phyloP scores from a whole-genome alignment of 2,888 invertebrate species.

The Mesorhabditis sp. region DNA sequence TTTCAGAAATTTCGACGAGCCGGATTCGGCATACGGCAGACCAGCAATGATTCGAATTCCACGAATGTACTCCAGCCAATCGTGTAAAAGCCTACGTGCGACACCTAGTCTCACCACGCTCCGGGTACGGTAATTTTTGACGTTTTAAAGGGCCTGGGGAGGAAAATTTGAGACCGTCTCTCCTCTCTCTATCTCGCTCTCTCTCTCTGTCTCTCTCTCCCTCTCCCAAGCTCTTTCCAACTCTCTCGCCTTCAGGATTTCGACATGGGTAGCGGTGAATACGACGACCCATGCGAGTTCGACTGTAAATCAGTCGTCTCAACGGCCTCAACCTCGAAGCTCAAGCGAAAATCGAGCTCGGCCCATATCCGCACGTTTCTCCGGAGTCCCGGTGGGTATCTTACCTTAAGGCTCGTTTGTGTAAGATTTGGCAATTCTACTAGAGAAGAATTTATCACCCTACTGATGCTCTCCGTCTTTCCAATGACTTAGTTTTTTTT shows the following conservation, averaged over 20 bases:
- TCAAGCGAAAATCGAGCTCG: background rate
- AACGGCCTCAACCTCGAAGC: background rate
- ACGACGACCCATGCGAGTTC: conserved; percentile 6
- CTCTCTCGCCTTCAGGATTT: background rate
- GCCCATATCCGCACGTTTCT: background rate
- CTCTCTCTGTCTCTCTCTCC: background rate
- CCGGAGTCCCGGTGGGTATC: background rate
- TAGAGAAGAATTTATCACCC: too few species aligned
- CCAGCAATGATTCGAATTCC: too few species aligned
- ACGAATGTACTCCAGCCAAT: background rate
- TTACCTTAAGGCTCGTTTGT: too few species aligned
- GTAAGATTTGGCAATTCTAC: too few species aligned
- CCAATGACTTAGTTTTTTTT: too few species aligned
- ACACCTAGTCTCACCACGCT: background rate
- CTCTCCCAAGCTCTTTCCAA: too few species aligned
- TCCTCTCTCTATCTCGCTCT: background rate
- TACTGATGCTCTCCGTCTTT: too few species aligned
- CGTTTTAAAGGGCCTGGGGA: background rate
- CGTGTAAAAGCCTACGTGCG: background rate
- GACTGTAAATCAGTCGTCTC: conserved; percentile 4
- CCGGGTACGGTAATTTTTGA: background rate
- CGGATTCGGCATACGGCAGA: too few species aligned
- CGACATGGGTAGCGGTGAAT: conserved; percentile 1
- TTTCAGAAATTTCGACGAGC: too few species aligned
- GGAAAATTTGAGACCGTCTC: background rate